Conservation (phyloP, 2,797 vertebrate genomes). For the Oreortyx pictus region DNA sequence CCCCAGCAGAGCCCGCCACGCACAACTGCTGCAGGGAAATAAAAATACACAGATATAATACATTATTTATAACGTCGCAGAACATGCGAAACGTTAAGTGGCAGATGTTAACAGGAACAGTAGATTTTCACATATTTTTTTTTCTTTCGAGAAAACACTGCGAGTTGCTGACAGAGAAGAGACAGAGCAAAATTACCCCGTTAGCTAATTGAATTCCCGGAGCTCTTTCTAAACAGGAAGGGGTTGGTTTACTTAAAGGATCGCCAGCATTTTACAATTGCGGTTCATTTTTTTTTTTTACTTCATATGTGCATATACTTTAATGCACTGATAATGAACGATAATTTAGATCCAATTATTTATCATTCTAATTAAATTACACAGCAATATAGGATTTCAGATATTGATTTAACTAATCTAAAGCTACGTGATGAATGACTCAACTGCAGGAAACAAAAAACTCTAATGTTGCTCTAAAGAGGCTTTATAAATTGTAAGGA, state of each 20-base stretch:
- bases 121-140: constrained; percentile 5
- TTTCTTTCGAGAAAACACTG: background rate
- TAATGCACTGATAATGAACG: background rate
- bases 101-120: constrained; percentile 40
- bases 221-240: background rate
- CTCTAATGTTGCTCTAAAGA: background rate
- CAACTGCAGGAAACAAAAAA: background rate
- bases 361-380: constrained; percentile 23
- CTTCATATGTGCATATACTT: background rate
- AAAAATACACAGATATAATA: background rate
- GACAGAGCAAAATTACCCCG: background rate
- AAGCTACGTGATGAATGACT: background rate
- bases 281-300: background rate
- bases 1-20: background rate
- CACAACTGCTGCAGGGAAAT: background rate
- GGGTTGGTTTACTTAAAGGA: background rate
- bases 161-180: constrained; percentile 45
- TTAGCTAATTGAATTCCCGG: constrained; percentile 38
- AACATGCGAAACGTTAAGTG: background rate
- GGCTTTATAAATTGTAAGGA: background rate
- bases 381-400: background rate
- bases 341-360: constrained; percentile 18
- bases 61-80: background rate
- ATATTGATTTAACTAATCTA: background rate
- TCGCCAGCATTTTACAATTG: background rate